Percentiles rank a stretch among this genome's conserved stretches.
Conservation (phyloP, 1,140 invertebrate genomes). For the Heliothis subflexa region DNA sequence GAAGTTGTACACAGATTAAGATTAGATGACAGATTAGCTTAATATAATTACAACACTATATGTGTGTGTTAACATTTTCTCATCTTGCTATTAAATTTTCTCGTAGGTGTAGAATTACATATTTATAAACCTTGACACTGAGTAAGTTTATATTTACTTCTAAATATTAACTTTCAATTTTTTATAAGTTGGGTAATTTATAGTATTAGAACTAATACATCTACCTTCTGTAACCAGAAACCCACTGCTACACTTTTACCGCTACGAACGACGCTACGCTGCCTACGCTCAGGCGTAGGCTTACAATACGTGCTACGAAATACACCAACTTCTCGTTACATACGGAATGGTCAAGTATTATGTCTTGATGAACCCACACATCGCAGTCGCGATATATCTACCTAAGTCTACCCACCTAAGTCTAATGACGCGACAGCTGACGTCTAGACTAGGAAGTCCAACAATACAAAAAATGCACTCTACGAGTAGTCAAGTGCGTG, state of each 20-base stretch:
- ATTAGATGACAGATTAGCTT: constrained; percentile 23
- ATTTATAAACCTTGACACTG: not conserved
- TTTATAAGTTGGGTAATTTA: too few species aligned
- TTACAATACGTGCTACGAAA: too few species aligned
- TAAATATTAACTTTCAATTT: too few species aligned
- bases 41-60: constrained; percentile 13
- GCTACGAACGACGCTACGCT: not conserved
- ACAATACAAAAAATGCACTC: constrained; percentile 23
- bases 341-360: too few species aligned
- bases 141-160: not conserved
- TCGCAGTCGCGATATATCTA: not conserved
- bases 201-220: too few species aligned
- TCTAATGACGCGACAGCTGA: constrained; percentile 9
- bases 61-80: not conserved
- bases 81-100: not conserved
- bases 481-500: constrained; percentile 34
- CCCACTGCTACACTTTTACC: not conserved
- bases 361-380: not conserved
- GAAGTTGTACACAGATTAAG: constrained; percentile 25
- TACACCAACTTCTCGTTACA: too few species aligned
- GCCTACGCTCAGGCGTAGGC: too few species aligned
- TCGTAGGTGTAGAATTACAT: too few species aligned
- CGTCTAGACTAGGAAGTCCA: constrained; percentile 16
- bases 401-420: not conserved
- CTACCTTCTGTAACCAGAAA: too few species aligned